Evolutionary conservation across 2,888 invertebrate species (phyloP), one percentile per base, ranked within the genome.

Genomic region (Helicoverpa assulta): DNA sequence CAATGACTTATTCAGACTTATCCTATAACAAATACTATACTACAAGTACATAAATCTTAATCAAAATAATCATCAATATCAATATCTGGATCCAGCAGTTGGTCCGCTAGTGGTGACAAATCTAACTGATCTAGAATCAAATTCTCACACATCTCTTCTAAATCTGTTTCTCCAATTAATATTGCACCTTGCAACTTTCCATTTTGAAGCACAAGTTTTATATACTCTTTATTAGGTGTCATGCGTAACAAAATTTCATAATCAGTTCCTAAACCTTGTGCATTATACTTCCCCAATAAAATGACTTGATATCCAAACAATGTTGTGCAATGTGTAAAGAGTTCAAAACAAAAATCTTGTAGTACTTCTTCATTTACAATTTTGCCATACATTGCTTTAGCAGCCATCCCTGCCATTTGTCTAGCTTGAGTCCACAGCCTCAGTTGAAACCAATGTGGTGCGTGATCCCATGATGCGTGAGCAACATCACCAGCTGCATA

Each of bases 1-100:
- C 16, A 37, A 14, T 14, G 14, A 51, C 21, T 33, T 63, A 14
- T 47, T 19, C 16, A 66, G 56, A 51, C 21, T 33, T 63, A 14
- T 47, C 19, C 12, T 54, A 60, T 26, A 1, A 19, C 18, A 33
- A 29, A 16, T 59, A 19, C 55, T 14, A 7, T 57, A 4, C 66
- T 29, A 61, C 19, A 19, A 50, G 21, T 26, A 60, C 7, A 57
- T 53, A 43, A 33, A 16, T 26, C 54, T 59, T 59, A 99, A 96
- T 99, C 99, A 97, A 99, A 99, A 95, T 99, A 99, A 96, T 99
- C 99, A 93, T 99, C 99, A 87, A 99, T 98, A 91, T 99, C 99
- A 88, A 99, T 98, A 90, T 98, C 97, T 21, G 99, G 99, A 96
- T 99, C 98, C 10, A 99, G 96, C 83, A 99, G 97, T 91, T 99